Evolutionary conservation across 2,113 vertebrate genomes (phyloP), one percentile per base, ranked within the genome.

Genomic region (Meleagris gallopavo): DNA sequence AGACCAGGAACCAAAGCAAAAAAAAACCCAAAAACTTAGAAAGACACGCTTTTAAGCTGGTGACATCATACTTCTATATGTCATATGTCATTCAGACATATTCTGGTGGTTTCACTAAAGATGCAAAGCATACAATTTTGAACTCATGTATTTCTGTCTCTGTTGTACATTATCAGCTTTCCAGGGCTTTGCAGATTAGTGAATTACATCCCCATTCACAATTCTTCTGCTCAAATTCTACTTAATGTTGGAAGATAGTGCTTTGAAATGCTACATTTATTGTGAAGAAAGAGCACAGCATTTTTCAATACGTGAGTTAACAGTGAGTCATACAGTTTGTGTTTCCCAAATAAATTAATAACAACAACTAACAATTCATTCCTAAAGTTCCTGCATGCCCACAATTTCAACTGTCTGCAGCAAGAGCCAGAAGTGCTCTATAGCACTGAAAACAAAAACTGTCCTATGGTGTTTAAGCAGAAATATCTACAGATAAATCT

Each of bases 291-390:
- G 65, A 55, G 20, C 8, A 55, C 13, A 36, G 82, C 79, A 88
- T 91, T 94, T 93, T 93, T 93, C 87, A 90, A 89, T 91, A 79
- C 64, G 60, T 83, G 88, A 95, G 89, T 86, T 86, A 94, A 30
- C 19, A 38, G 83, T 94, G 92, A 95, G 72, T 93, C 92, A 96
- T 36, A 72, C 52, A 69, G 92, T 93, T 95, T 90, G 61, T 95
- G 94, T 95, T 96, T 96, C 96, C 96, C 95, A 93, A 92, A 96
- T 77, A 94, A 96, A 96, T 96, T 95, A 96, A 96, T 50, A 94
- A 86, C 83, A 94, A 96, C 90, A 90, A 95, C 86, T 90, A 90
- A 96, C 90, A 96, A 96, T 94, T 93, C 92, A 95, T 96, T 94
- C 95, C 92, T 94, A 4, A 90, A 95, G 90, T 96, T 95, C 92